These are phyloP conservation scores for Danio jaintianensis DNA, from an alignment of 2,797 vertebrate genomes.

Conservation along the genomic window DNA sequence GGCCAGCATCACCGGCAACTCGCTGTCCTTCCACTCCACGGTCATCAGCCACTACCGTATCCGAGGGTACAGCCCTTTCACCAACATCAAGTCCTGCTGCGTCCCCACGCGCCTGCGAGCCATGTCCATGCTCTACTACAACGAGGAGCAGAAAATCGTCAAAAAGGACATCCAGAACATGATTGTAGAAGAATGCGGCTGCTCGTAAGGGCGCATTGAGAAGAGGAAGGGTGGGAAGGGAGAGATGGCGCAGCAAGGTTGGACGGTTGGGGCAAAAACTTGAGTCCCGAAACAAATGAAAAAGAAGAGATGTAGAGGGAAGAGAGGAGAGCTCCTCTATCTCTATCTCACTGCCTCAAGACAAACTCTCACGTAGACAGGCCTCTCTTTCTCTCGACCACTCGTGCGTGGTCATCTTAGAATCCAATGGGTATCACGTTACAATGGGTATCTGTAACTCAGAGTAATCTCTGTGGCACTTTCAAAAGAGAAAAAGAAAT, in stretches of 20 bases:
- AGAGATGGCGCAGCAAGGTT: constrained; percentile 42
- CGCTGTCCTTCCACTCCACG: constrained; percentile 95
- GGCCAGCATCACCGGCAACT: constrained; percentile 91
- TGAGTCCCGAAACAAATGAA: constrained; percentile 38
- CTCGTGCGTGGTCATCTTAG: constrained; percentile 54
- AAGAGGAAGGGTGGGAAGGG: constrained; percentile 54
- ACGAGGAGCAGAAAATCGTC: constrained; percentile 97
- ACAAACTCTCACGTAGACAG: constrained; percentile 56
- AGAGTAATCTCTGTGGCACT: constrained; percentile 75
- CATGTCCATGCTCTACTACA: constrained; percentile 99
- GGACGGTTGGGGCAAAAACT: constrained; percentile 42
- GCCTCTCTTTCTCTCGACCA: constrained; percentile 59
- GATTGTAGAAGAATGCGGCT: constrained; percentile 99
- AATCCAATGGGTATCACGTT: constrained; percentile 60
- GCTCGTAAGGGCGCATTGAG: constrained; percentile 79
- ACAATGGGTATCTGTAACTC: constrained; percentile 67
- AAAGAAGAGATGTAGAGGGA: constrained; percentile 40
- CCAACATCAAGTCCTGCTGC: constrained; percentile 94
- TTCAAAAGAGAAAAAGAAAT: constrained; percentile 75
- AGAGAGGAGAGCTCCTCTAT: constrained; percentile 41
- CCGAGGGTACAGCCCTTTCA: constrained; percentile 93
- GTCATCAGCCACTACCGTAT: constrained; percentile 98
- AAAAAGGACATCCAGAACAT: constrained; percentile 99
- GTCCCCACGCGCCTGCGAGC: constrained; percentile 95
- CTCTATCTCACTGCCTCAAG: constrained; percentile 54